Evolutionary conservation across 2,113 vertebrate genomes (phyloP).

Genomic region (Opisthocomus hoazin): DNA sequence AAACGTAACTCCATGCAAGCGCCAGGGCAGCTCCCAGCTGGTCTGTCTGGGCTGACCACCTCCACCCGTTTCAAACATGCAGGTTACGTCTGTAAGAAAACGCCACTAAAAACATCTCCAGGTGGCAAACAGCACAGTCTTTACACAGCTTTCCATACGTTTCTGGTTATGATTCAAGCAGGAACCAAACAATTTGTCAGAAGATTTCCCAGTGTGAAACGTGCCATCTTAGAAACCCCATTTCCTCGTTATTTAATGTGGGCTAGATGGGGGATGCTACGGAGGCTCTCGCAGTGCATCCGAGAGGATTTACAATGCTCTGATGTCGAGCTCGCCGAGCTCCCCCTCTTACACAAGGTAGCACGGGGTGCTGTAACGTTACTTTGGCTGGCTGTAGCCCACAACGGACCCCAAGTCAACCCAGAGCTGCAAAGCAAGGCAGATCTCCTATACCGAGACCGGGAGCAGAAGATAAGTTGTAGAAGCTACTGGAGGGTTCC

Average conservation of each 20-base stretch:
- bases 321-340: neutral
- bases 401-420: neutral
- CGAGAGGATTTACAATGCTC: neutral
- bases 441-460: neutral
- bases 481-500: neutral
- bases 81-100: neutral
- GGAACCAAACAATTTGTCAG: neutral
- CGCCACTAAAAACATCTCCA: neutral
- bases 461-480: neutral
- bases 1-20: slow-evolving; percentile 48
- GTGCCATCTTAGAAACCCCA: neutral
- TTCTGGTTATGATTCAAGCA: neutral
- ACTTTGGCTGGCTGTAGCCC: neutral
- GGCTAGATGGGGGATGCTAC: neutral
- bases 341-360: neutral
- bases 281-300: neutral
- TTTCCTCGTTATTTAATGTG: neutral
- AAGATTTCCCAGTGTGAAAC: slow-evolving; percentile 20
- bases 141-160: neutral
- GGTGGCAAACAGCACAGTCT: neutral
- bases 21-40: neutral
- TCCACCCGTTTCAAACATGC: slow-evolving; percentile 11
- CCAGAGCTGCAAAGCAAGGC: neutral
- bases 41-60: neutral
- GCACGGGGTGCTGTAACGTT: neutral